phyloP scores from a whole-genome alignment of 1,140 invertebrate genomes.

The Trichoplusia ni region DNA sequence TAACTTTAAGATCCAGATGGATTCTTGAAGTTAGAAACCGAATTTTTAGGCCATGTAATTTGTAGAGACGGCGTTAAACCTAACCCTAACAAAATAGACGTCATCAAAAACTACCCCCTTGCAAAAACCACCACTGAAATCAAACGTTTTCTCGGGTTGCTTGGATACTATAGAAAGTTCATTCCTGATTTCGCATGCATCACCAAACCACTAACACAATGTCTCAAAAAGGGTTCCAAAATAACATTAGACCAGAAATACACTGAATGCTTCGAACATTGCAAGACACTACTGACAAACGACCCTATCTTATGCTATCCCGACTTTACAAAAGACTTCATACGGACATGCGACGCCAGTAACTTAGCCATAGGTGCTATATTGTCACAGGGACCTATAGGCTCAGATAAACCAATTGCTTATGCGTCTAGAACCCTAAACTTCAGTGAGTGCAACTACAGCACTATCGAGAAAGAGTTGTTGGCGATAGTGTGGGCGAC shows the following conservation, averaged over 20 bases:
- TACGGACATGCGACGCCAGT: neutral
- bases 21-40: neutral
- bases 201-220: no score
- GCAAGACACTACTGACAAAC: conserved; percentile 1
- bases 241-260: no score
- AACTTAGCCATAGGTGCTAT: neutral
- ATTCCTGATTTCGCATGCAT: conserved; percentile 15
- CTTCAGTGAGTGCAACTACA: no score
- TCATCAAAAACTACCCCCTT: conserved; percentile 38
- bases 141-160: neutral
- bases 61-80: conserved; percentile 28
- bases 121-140: conserved; percentile 36
- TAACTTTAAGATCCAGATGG: neutral
- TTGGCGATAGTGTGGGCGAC: no score
- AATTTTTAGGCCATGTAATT: conserved; percentile 31
- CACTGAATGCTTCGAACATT: neutral
- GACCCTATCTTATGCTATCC: neutral
- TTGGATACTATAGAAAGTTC: conserved; percentile 1
- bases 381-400: conserved; percentile 1
- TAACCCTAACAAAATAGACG: conserved; percentile 32
- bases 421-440: neutral
- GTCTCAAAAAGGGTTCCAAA: no score
- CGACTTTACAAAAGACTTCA: neutral
- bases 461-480: no score
- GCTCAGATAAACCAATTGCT: conserved; percentile 17